Base-by-base conservation (phyloP, 2,113 vertebrate genomes). In the Antechinus flavipes region DNA sequence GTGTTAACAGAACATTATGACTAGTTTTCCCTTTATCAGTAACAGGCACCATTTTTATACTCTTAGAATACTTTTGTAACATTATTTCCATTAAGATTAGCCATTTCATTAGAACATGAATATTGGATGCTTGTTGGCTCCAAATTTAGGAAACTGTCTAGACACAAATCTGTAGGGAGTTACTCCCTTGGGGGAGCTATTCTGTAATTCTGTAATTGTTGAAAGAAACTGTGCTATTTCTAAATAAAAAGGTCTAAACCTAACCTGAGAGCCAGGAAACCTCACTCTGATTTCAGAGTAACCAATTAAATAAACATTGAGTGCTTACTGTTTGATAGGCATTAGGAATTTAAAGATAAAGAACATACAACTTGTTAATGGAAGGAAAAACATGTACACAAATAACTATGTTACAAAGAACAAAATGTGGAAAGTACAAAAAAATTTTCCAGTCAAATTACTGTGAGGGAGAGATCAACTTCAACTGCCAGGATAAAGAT, bases 41-140 rank as follows among this genome's bases (percentile, higher is more conserved):
- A 92, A 92, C 47, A 55, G 50, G 8, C 68, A 76, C 6, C 35
- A 76, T 76, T 76, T 76, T 76, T 76, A n/a, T 58, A 90, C 42
- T 93, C 91, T 68, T 90, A 61, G 56, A 93, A 93, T 92, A 92
- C 54, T 92, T 96, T 93, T 95, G 76, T 94, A 95, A 95, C 55
- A 90, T 35, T 61, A 9, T 96, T 95, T 93, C 76, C 90, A 68
- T 93, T 94, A 24, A 55, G 76, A 93, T 94, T 54, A 93, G 16
- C 42, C 50, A 46, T 93, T 93, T 94, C 55, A 90, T 9, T 94
- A 68, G 58, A 91, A 89, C 54, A 23, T 94, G 89, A 90, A 91
- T 42, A 27, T 42, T 94, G 42, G 22, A 58, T 49, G 16, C n/a
- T 42, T 42, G 89, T 89, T 94, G 84, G 58, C 58, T 56, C 89